phyloP scores from a whole-genome alignment of 2,113 vertebrate species.

The Gymnocephalus cernua region DNA sequence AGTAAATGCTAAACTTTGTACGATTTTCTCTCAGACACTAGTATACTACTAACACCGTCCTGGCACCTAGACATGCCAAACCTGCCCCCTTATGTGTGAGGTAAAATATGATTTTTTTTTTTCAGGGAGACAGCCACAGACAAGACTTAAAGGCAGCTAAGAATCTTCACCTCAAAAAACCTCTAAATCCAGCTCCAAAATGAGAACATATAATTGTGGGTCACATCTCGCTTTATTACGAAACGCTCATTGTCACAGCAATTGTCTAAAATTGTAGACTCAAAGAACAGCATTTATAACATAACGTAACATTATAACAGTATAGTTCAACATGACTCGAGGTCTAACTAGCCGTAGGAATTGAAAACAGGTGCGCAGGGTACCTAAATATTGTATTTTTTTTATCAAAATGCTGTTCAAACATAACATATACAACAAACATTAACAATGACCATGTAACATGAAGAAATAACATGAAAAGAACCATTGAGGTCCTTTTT shows the following conservation, averaged over 20 bases:
- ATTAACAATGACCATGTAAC: not conserved
- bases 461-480: not conserved
- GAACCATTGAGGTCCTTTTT: not conserved
- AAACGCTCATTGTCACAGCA: conserved; percentile 7
- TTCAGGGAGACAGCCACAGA: conserved; percentile 82
- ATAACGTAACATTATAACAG: too few relatives aligned
- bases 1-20: not conserved
- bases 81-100: conserved; percentile 84
- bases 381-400: too few relatives aligned
- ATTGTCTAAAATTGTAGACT: not conserved
- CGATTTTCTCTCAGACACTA: not conserved
- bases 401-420: not conserved
- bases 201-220: conserved; percentile 73
- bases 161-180: conserved; percentile 91
- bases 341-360: not conserved
- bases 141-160: conserved; percentile 87
- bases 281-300: too few relatives aligned
- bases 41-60: not conserved
- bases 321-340: not conserved
- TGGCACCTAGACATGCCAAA: conserved; percentile 73
- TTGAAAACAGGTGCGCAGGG: not conserved
- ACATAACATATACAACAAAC: not conserved
- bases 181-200: conserved; percentile 86
- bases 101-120: conserved; percentile 86
- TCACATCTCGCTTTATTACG: not conserved